phyloP scores from a whole-genome alignment of 2,888 invertebrate genomes.

The Limnephilus auricula region DNA sequence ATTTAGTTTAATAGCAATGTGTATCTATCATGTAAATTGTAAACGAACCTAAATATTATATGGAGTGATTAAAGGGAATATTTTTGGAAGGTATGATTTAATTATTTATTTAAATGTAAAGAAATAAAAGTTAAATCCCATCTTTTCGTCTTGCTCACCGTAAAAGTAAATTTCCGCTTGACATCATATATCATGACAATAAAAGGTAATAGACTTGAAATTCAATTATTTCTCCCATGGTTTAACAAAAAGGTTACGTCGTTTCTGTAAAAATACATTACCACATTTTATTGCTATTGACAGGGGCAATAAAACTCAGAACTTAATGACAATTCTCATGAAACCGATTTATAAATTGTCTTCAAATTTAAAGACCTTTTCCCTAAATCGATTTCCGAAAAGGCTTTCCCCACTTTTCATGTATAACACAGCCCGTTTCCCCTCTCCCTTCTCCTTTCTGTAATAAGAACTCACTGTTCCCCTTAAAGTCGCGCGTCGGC shows the following conservation, averaged over 20 bases:
- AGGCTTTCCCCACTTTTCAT: constrained; percentile 60
- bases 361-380: constrained; percentile 66
- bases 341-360: constrained; percentile 64
- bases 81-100: neutral
- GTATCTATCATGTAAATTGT: neutral
- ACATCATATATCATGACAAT: constrained; percentile 35
- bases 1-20: neutral
- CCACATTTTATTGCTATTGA: constrained; percentile 57
- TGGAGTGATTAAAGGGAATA: neutral
- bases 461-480: constrained; percentile 55
- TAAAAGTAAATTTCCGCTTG: constrained; percentile 13
- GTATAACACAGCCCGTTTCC: constrained; percentile 50
- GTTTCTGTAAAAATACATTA: constrained; percentile 53
- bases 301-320: constrained; percentile 51
- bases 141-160: neutral
- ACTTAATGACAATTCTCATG: constrained; percentile 48
- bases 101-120: neutral
- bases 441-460: constrained; percentile 34
- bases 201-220: constrained; percentile 52
- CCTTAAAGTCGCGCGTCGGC: constrained; percentile 21
- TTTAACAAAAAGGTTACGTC: constrained; percentile 40
- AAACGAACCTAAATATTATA: neutral
- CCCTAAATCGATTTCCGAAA: constrained; percentile 62
- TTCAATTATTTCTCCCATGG: constrained; percentile 50
- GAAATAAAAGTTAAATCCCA: neutral